phyloP scores from a whole-genome alignment of 2,797 vertebrate genomes.

The Chrosomus eos region DNA sequence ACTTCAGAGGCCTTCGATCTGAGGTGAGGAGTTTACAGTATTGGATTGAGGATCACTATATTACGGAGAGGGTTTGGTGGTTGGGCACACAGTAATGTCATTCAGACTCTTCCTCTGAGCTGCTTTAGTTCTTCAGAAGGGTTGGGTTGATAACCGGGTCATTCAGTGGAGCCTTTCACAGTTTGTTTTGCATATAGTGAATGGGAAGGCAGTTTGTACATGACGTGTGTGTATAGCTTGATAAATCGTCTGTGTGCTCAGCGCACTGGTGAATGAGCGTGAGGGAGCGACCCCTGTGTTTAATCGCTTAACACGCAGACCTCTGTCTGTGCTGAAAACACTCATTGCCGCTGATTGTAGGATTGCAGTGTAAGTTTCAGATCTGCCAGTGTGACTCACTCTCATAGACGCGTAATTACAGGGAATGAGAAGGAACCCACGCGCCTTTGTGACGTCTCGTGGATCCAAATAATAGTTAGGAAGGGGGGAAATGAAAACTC shows the following conservation, averaged over 20 bases:
- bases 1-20: conserved; percentile 47
- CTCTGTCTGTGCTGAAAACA: conserved; percentile 16
- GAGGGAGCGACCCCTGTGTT: not conserved
- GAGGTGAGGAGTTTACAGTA: conserved; percentile 24
- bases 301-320: conserved; percentile 22
- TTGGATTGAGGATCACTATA: conserved; percentile 36
- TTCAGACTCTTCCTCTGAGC: conserved; percentile 43
- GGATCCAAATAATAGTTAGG: conserved; percentile 3
- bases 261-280: not conserved
- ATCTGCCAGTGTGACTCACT: conserved; percentile 17
- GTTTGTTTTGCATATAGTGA: conserved; percentile 40
- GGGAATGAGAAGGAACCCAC: conserved; percentile 4
- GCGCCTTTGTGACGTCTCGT: not conserved
- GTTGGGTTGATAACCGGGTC: conserved; percentile 21
- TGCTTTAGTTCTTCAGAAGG: conserved; percentile 24
- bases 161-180: conserved; percentile 28
- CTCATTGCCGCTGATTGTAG: conserved; percentile 30
- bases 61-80: conserved; percentile 49
- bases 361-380: conserved; percentile 24
- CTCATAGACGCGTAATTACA: conserved; percentile 15
- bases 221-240: conserved; percentile 31
- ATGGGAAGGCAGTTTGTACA: conserved; percentile 25
- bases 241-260: conserved; percentile 34
- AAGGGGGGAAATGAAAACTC: not conserved
- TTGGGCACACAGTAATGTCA: conserved; percentile 61